Percentiles rank a stretch among this genome's conserved stretches.
phyloP scores from a whole-genome alignment of 1,140 invertebrate genomes.

The Agrypnia vestita region DNA sequence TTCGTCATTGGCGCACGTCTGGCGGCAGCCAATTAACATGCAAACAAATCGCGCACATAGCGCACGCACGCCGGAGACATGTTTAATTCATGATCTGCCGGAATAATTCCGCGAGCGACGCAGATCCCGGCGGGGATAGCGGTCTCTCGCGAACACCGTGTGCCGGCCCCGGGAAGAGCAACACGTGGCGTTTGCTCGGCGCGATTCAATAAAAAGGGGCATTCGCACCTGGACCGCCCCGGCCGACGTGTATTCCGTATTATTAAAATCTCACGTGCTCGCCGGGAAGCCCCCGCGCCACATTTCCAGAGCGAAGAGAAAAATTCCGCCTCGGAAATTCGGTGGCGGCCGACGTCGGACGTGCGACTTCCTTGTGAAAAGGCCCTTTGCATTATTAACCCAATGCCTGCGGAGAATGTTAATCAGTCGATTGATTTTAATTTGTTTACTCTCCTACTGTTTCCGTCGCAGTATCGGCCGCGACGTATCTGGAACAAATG shows the following conservation, averaged over 20 bases:
- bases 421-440: background rate
- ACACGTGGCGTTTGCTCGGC: conserved; percentile 48
- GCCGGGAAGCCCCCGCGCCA: background rate
- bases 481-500: background rate
- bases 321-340: background rate
- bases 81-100: conserved; percentile 39
- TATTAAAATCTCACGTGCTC: conserved; percentile 39
- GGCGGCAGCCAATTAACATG: conserved; percentile 42
- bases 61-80: conserved; percentile 37
- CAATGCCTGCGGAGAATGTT: background rate
- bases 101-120: conserved; percentile 28
- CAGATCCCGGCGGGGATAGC: conserved; percentile 26
- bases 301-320: too few relatives aligned
- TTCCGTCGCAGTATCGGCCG: background rate
- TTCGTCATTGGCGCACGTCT: conserved; percentile 6
- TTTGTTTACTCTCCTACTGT: background rate
- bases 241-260: conserved; percentile 20
- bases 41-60: conserved; percentile 41
- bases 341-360: background rate
- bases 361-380: conserved; percentile 20
- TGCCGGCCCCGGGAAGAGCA: conserved; percentile 28
- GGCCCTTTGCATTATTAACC: conserved; percentile 19
- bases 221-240: conserved; percentile 45
- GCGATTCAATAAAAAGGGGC: conserved; percentile 49
- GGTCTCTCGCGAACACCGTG: conserved; percentile 19